Conservation (phyloP, 2,888 invertebrate genomes). For the Diloba caeruleocephala region DNA sequence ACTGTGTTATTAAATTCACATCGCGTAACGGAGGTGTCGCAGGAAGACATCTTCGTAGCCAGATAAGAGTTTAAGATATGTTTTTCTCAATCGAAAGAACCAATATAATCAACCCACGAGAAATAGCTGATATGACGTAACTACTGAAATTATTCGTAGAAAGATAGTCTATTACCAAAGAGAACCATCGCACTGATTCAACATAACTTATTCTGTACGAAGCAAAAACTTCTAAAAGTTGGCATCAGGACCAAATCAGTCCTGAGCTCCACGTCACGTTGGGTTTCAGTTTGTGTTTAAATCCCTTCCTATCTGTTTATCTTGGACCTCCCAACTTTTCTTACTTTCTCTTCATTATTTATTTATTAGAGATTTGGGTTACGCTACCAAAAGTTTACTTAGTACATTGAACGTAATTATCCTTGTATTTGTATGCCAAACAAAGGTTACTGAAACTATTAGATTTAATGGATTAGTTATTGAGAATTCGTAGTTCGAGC, state of each 20-base stretch:
- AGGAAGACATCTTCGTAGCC: no score
- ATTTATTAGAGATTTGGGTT: slow-evolving; percentile 49
- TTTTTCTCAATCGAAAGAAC: no score
- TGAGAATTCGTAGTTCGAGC: slow-evolving; percentile 22
- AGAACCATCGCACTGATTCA: no score
- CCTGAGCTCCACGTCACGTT: slow-evolving; percentile 33
- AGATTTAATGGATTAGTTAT: slow-evolving; percentile 40
- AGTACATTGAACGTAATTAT: slow-evolving; percentile 30
- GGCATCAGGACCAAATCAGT: slow-evolving; percentile 40
- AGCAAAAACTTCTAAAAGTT: slow-evolving; percentile 21
- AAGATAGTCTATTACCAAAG: no score
- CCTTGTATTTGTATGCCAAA: slow-evolving; percentile 41
- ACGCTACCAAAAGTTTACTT: slow-evolving; percentile 37
- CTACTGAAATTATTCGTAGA: no score
- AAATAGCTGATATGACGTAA: no score
- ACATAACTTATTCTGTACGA: background rate
- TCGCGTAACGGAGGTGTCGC: no score
- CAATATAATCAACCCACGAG: no score
- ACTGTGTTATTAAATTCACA: no score
- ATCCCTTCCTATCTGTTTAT: slow-evolving; percentile 52
- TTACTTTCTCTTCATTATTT: slow-evolving; percentile 50
- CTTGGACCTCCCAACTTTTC: slow-evolving; percentile 47
- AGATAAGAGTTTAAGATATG: no score
- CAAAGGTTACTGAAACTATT: slow-evolving; percentile 21
- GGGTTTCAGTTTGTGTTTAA: slow-evolving; percentile 47